These are phyloP conservation scores for Ranitomeya variabilis DNA, from an alignment of 2,113 vertebrate genomes.

Conservation along the genomic window DNA sequence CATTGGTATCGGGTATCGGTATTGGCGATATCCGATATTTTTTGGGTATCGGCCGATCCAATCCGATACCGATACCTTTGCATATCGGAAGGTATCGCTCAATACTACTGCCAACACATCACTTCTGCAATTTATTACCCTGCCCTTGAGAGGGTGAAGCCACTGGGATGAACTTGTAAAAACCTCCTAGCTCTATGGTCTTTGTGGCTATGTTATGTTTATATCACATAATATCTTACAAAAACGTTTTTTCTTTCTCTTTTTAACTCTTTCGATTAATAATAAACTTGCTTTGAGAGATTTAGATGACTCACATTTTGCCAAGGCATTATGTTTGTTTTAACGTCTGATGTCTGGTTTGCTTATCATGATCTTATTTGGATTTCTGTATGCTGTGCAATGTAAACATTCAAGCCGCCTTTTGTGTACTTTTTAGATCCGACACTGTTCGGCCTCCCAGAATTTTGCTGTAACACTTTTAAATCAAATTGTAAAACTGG, in stretches of 20 bases:
- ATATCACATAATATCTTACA: not conserved
- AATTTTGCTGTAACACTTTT: not conserved
- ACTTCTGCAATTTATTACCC: not conserved
- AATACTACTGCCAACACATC: not conserved
- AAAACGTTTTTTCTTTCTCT: not conserved
- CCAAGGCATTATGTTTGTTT: conserved; percentile 32
- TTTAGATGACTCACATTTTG: conserved; percentile 13
- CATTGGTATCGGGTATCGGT: no score
- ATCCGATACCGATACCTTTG: no score
- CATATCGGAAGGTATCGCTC: no score
- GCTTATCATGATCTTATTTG: conserved; percentile 37
- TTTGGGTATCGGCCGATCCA: no score
- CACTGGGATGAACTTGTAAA: not conserved
- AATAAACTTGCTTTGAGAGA: not conserved
- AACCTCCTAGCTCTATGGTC: not conserved
- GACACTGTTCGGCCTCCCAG: not conserved
- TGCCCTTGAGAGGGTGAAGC: not conserved
- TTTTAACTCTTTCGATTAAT: not conserved
- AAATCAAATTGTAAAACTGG: no score
- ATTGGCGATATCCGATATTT: no score
- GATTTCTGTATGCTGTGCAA: conserved; percentile 43
- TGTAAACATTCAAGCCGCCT: conserved; percentile 20
- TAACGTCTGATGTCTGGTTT: conserved; percentile 45
- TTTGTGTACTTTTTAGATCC: conserved; percentile 39
- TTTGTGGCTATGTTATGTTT: not conserved